phyloP scores from a whole-genome alignment of 2,797 vertebrate genomes.

The Gymnocypris eckloni region DNA sequence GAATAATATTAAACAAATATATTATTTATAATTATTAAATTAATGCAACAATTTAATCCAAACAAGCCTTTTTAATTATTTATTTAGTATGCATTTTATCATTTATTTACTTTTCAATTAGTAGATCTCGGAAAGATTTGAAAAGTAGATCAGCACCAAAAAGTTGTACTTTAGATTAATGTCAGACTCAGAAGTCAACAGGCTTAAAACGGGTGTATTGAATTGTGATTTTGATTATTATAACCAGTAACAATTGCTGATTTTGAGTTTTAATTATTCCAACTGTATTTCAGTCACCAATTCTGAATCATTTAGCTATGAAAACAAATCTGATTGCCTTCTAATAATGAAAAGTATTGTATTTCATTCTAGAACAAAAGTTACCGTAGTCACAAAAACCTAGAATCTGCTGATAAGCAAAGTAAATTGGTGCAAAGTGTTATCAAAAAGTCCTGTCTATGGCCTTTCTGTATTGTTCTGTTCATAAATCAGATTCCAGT shows the following conservation, averaged over 20 bases:
- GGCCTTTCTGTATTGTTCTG: constrained; percentile 56
- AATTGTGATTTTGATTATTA: neutral
- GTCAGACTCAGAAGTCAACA: too few species aligned
- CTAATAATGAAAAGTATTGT: neutral
- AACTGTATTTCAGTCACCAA: neutral
- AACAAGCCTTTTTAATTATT: too few species aligned
- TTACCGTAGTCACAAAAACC: neutral
- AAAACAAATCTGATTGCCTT: neutral
- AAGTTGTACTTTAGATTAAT: too few species aligned
- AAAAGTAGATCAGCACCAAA: too few species aligned
- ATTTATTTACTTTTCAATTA: too few species aligned
- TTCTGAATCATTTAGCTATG: neutral
- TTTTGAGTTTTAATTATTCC: neutral
- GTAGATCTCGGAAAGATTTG: too few species aligned
- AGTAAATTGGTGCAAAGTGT: constrained; percentile 20
- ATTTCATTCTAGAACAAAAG: neutral
- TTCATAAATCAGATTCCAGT: constrained; percentile 76
- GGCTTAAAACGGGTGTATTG: too few species aligned
- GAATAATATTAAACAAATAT: too few species aligned
- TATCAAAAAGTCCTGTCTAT: constrained; percentile 50
- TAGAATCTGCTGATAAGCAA: constrained; percentile 31
- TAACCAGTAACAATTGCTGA: neutral
- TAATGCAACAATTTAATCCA: too few species aligned
- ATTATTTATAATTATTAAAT: too few species aligned
- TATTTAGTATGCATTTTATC: too few species aligned